Conservation (phyloP, 2,113 vertebrate genomes). For the Ictalurus punctatus region DNA sequence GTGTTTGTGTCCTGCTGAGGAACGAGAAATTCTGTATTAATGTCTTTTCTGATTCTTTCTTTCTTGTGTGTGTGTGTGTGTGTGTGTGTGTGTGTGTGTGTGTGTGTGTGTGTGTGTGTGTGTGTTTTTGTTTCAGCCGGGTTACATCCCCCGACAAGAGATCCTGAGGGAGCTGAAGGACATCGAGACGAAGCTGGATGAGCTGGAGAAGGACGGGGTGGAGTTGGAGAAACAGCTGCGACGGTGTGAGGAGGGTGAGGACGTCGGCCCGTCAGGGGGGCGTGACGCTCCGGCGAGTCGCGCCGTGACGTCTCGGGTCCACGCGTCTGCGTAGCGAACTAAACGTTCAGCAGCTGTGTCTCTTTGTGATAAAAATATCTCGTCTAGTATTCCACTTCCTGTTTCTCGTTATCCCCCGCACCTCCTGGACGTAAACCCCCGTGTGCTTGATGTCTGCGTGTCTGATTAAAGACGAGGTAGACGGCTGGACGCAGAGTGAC, state of each 20-base stretch:
- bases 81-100: no score
- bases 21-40: no score
- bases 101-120: no score
- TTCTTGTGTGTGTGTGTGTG: no score
- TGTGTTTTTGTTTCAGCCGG: constrained; percentile 67
- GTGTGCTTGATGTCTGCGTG: no score
- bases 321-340: not conserved
- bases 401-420: not conserved
- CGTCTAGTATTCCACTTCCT: not conserved
- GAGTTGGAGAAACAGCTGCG: constrained; percentile 85
- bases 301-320: not conserved
- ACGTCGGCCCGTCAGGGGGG: not conserved
- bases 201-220: constrained; percentile 83
- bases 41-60: no score
- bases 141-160: constrained; percentile 76
- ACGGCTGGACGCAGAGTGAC: no score
- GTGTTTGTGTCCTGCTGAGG: not conserved
- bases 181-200: constrained; percentile 81
- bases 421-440: not conserved
- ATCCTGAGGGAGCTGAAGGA: constrained; percentile 79
- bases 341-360: no score
- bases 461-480: no score
- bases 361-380: not conserved
- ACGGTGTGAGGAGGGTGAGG: constrained; percentile 83
- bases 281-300: not conserved